These are phyloP conservation scores for Trachelus tabidus DNA, from an alignment of 2,888 invertebrate species.

Conservation along the genomic window DNA sequence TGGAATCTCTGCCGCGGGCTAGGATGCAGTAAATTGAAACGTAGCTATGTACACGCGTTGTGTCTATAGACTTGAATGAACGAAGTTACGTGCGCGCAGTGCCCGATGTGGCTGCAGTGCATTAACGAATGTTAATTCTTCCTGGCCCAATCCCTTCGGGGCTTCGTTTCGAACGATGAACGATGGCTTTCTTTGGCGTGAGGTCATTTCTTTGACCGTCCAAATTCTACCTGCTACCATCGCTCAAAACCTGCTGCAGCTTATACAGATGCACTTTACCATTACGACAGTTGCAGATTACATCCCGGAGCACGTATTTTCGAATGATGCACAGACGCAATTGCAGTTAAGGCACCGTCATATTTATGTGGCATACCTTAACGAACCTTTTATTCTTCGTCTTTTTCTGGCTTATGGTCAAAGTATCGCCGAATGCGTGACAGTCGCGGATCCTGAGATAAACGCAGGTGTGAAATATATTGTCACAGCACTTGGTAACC, in stretches of 20 bases:
- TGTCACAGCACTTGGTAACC: neutral
- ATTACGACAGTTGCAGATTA: neutral
- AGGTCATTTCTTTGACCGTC: neutral
- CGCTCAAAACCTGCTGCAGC: neutral
- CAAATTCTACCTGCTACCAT: neutral
- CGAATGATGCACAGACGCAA: neutral
- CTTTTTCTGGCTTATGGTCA: neutral
- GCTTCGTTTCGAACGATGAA: neutral
- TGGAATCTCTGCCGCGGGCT: neutral
- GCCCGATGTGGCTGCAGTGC: slow-evolving; percentile 9
- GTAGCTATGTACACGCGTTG: neutral
- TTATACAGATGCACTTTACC: neutral
- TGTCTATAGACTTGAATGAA: neutral
- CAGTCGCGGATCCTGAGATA: neutral
- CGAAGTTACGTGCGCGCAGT: neutral
- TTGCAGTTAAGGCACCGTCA: neutral
- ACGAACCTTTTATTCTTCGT: neutral
- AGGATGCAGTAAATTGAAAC: slow-evolving; percentile 16
- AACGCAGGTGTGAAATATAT: neutral
- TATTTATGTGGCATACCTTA: neutral
- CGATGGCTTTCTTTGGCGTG: neutral
- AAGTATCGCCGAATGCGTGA: neutral
- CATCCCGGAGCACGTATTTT: neutral
- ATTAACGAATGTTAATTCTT: slow-evolving; percentile 25
- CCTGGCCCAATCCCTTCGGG: neutral